phyloP scores from a whole-genome alignment of 2,797 vertebrate genomes.

The Sylvia borin region DNA sequence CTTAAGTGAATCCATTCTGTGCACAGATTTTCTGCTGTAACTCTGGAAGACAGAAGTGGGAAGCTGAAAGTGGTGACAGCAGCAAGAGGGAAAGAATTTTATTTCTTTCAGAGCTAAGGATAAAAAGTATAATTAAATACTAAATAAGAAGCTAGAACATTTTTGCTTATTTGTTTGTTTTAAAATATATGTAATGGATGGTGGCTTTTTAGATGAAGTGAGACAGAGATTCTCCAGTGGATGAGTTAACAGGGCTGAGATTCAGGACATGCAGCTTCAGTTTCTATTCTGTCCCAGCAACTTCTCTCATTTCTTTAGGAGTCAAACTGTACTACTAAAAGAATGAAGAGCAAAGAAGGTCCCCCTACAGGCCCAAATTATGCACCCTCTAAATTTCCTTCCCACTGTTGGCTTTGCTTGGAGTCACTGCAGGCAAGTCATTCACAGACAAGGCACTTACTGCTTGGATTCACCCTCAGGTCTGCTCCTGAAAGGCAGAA shows the following conservation, averaged over 20 bases:
- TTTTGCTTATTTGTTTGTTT: background rate
- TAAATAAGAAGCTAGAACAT: background rate
- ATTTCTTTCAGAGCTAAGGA: background rate
- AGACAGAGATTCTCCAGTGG: background rate
- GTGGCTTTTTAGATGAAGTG: background rate
- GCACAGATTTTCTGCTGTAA: background rate
- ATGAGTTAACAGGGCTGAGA: background rate
- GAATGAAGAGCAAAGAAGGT: background rate
- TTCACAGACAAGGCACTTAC: background rate
- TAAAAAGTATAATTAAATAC: background rate
- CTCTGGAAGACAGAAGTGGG: background rate
- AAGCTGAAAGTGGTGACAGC: background rate
- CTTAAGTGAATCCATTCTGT: background rate
- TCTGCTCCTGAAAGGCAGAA: background rate
- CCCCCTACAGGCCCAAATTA: background rate
- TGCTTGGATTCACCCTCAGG: background rate
- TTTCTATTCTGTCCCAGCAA: background rate
- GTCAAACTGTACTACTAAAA: background rate
- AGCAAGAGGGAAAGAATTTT: background rate
- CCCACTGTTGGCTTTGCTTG: background rate
- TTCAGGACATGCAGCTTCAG: background rate
- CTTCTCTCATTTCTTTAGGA: background rate
- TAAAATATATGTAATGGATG: background rate
- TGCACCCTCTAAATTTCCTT: background rate
- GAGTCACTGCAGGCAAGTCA: background rate